These are phyloP conservation scores for Rhinella marina DNA, from an alignment of 2,797 vertebrate genomes.

Conservation along the genomic window DNA sequence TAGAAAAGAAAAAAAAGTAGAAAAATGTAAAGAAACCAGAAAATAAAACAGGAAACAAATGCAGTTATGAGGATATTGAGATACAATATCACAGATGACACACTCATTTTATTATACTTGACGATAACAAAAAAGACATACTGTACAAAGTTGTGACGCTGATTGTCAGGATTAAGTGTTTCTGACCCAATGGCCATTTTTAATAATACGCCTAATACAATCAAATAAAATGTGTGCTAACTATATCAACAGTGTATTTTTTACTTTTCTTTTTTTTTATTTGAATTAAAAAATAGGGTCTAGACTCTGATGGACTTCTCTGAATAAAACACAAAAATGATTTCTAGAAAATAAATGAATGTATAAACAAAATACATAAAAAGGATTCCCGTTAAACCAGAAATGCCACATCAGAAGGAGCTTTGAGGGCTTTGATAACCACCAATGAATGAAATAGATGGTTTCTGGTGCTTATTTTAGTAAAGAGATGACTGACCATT, in stretches of 20 bases:
- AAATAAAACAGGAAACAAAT: conserved; percentile 37
- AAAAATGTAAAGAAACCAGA: conserved; percentile 62
- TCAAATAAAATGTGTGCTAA: not conserved
- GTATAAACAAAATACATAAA: not conserved
- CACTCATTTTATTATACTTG: not conserved
- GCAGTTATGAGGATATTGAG: conserved; percentile 12
- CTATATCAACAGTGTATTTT: not conserved
- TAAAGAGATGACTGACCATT: too few species aligned
- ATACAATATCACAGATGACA: conserved; percentile 25
- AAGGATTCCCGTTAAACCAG: not conserved
- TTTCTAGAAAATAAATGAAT: not conserved
- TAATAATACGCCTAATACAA: not conserved
- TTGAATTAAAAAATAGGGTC: too few species aligned
- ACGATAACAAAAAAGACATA: not conserved
- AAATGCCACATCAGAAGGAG: not conserved
- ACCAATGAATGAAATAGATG: too few species aligned
- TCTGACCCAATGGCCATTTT: not conserved
- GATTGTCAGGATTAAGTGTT: not conserved
- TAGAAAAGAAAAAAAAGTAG: conserved; percentile 67
- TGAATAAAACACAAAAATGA: too few species aligned
- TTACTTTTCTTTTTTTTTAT: too few species aligned
- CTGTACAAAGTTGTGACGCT: not conserved
- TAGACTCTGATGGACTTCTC: too few species aligned
- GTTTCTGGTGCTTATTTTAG: too few species aligned
- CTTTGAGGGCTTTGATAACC: not conserved